Evolutionary conservation across 2,888 invertebrate genomes (phyloP).

Genomic region (Amorpha juglandis): DNA sequence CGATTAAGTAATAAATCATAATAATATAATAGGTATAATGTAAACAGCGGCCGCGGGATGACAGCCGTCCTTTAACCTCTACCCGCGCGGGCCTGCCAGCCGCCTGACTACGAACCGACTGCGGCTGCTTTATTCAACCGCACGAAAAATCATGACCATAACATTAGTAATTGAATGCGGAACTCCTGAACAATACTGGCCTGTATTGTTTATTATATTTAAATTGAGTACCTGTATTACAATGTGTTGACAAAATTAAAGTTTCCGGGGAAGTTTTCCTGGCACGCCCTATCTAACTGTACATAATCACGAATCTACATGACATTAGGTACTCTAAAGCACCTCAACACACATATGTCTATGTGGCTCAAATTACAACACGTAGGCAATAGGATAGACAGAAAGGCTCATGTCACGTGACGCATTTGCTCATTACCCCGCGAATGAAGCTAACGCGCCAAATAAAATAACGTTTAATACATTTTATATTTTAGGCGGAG

Average conservation of each 20-base stretch:
- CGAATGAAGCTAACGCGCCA: conserved; percentile 19
- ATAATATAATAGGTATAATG: conserved; percentile 77
- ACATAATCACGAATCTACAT: no score
- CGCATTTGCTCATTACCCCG: conserved; percentile 2
- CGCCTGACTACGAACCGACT: conserved; percentile 42
- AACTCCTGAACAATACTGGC: neutral
- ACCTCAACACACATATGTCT: neutral
- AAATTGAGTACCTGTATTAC: no score
- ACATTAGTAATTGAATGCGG: conserved; percentile 45
- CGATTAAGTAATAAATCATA: conserved; percentile 81
- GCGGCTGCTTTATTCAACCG: conserved; percentile 33
- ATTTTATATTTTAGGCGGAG: conserved; percentile 51
- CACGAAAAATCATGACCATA: conserved; percentile 53
- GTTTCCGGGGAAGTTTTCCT: no score
- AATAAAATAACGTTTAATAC: conserved; percentile 32
- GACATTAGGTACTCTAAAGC: neutral
- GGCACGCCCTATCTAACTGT: no score
- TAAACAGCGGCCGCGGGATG: conserved; percentile 68
- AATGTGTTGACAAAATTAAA: no score
- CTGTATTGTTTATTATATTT: neutral
- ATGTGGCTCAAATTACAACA: neutral
- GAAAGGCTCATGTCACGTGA: neutral
- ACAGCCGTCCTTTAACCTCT: conserved; percentile 40
- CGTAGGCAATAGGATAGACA: neutral
- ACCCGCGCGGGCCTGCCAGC: conserved; percentile 45